Percentiles rank a stretch among this genome's conserved stretches.
Evolutionary conservation across 2,888 invertebrate species (phyloP).

Genomic region (Phytoseiulus persimilis): DNA sequence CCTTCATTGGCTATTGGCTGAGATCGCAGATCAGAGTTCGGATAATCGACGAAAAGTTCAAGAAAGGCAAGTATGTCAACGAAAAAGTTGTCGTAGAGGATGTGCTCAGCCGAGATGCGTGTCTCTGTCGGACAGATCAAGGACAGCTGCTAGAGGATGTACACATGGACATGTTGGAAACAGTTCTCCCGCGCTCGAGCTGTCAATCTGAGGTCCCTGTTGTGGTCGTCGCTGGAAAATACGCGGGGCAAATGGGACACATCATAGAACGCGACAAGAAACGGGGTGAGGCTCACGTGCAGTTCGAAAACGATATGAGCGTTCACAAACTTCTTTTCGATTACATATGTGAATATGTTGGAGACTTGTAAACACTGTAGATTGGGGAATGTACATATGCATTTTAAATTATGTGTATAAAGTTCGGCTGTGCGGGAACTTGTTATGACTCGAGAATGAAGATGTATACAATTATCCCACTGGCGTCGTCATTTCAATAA

Average conservation of each 20-base stretch:
- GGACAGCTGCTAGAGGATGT: slow-evolving; percentile 50
- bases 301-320: slow-evolving; percentile 50
- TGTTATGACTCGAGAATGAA: no score
- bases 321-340: slow-evolving; percentile 51
- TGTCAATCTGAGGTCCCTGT: slow-evolving; percentile 47
- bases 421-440: no score
- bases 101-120: slow-evolving; percentile 48
- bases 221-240: slow-evolving; percentile 50
- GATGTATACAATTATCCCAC: no score
- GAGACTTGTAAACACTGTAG: slow-evolving; percentile 44
- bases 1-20: slow-evolving; percentile 48
- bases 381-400: background rate
- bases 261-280: slow-evolving; percentile 50
- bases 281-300: slow-evolving; percentile 50
- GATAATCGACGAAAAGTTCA: slow-evolving; percentile 50
- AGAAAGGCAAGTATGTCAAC: slow-evolving; percentile 49
- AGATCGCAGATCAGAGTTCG: slow-evolving; percentile 50
- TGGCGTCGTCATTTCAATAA: no score
- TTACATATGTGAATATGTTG: slow-evolving; percentile 52
- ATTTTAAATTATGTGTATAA: background rate
- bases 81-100: slow-evolving; percentile 50
- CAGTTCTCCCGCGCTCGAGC: slow-evolving; percentile 51
- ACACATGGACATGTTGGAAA: slow-evolving; percentile 50
- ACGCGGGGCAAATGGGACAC: slow-evolving; percentile 50
- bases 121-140: slow-evolving; percentile 50